Base-by-base conservation (phyloP, 2,888 invertebrate genomes). In the Agonopterix arenella region DNA sequence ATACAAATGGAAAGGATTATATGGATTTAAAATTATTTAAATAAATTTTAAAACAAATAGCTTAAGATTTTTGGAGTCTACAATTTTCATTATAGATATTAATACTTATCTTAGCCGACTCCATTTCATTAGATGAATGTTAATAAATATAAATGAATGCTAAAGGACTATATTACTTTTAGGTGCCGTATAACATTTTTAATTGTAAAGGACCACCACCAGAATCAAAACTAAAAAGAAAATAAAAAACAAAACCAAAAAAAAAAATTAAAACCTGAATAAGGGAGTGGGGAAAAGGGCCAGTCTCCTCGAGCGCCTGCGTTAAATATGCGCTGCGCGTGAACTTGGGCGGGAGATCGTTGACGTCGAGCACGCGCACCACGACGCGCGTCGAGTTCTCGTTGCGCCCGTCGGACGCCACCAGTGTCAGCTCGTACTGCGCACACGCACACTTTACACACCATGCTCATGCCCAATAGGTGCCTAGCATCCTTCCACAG, bases 341-440 rank as follows among this genome's bases (percentile, higher is more conserved):
- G 84, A 96, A 95, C 64, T 91, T 92, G 36, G 97, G 97, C 49
- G 97, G 95, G 70, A 97, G 91, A 86, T 97, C 97, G 90, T 97
- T 97, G 73, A 95, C 94, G 84, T 97, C 96, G 66, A 94, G 92
- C 64, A 96, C 92, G 75, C 93, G 92, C 68, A 97, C 93, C 68
- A 95, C 92, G 62, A 97, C 94, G 54, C 92, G 93, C 63, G 96
- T 96, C 67, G 92, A 93, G 90, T 95, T 96, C 89, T 97, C 97
- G 91, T 96, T 96, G 82, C 95, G 92, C 77, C 96, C 96, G 89
- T 96, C 95, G 59, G 97, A 96, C 55, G 96, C 96, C 77, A 96
- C 96, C 91, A 96, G 92, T 80, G 95, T 94, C 90, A 96, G 91
- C 89, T 95, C 95, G 90, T 96, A 96, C 94, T 96, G 91, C 74